Evolutionary conservation across 1,140 invertebrate genomes (phyloP).

Genomic region (Drepana arcuata): DNA sequence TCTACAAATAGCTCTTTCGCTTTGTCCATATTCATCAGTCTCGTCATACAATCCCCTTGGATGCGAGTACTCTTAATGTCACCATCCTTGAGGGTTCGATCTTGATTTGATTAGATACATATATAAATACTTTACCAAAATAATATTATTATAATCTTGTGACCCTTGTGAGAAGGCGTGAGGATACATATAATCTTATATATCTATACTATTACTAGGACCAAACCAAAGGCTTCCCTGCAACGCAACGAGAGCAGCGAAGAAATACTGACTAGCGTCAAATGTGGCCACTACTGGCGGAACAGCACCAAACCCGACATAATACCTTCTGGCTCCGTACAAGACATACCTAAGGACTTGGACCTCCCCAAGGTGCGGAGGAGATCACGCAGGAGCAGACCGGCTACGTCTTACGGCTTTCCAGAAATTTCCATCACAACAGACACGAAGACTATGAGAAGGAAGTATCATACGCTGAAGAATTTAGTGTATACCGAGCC

Average conservation of each 20-base stretch:
- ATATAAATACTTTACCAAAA: too few relatives aligned
- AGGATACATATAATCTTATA: too few relatives aligned
- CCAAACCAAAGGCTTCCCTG: slow-evolving; percentile 12
- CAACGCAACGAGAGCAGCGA: slow-evolving; percentile 44
- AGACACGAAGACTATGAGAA: slow-evolving; percentile 45
- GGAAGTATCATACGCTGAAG: slow-evolving; percentile 56
- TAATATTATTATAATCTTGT: too few relatives aligned
- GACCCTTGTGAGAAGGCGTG: too few relatives aligned
- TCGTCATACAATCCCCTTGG: too few relatives aligned
- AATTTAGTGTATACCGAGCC: slow-evolving; percentile 54
- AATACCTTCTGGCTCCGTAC: slow-evolving; percentile 32
- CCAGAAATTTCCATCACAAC: slow-evolving; percentile 59
- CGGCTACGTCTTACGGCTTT: slow-evolving; percentile 41
- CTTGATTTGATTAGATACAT: too few relatives aligned
- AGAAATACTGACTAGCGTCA: slow-evolving; percentile 46
- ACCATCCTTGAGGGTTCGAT: too few relatives aligned
- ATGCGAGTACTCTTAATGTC: too few relatives aligned
- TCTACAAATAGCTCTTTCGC: too few relatives aligned
- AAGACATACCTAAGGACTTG: slow-evolving; percentile 19
- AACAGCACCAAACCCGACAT: slow-evolving; percentile 54
- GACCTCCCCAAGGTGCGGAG: slow-evolving; percentile 27
- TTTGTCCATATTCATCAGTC: too few relatives aligned
- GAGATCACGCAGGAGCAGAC: slow-evolving; percentile 25
- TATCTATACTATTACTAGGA: too few relatives aligned
- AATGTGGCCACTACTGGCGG: slow-evolving; percentile 51